phyloP scores from a whole-genome alignment of 2,797 vertebrate genomes.

The Clarias pachynema region DNA sequence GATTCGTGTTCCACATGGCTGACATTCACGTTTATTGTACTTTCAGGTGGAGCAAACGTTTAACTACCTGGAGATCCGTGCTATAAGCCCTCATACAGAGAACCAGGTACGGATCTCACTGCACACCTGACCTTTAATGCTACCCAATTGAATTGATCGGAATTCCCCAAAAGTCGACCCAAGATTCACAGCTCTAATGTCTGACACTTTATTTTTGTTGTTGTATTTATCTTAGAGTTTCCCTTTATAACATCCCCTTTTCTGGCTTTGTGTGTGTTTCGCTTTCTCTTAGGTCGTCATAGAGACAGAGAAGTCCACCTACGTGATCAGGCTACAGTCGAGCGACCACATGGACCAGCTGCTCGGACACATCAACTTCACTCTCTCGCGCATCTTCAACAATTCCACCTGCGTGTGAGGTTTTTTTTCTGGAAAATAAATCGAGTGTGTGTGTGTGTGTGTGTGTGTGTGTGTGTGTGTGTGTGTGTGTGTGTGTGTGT shows the following conservation, averaged over 20 bases:
- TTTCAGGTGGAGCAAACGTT: constrained; percentile 85
- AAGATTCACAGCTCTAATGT: no score
- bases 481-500: no score
- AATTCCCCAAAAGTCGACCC: no score
- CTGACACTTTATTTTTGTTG: background rate
- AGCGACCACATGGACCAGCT: constrained; percentile 85
- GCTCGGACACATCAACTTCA: constrained; percentile 83
- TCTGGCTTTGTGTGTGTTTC: constrained; percentile 2
- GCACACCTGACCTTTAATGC: background rate
- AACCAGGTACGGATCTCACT: constrained; percentile 70
- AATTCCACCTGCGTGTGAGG: constrained; percentile 84
- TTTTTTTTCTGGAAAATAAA: background rate
- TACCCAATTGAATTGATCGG: no score
- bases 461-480: no score
- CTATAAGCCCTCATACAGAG: constrained; percentile 83
- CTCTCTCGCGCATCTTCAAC: constrained; percentile 87
- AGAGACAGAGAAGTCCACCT: constrained; percentile 86
- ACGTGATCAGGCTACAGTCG: constrained; percentile 78
- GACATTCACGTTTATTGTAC: constrained; percentile 23
- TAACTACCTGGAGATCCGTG: constrained; percentile 89
- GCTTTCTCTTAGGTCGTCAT: constrained; percentile 78
- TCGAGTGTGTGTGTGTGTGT: no score
- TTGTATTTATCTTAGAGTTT: background rate
- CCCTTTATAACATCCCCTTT: background rate
- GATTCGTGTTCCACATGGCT: background rate